These are phyloP conservation scores for Rhopalosiphum maidis DNA, from an alignment of 1,140 invertebrate species.

Conservation along the genomic window DNA sequence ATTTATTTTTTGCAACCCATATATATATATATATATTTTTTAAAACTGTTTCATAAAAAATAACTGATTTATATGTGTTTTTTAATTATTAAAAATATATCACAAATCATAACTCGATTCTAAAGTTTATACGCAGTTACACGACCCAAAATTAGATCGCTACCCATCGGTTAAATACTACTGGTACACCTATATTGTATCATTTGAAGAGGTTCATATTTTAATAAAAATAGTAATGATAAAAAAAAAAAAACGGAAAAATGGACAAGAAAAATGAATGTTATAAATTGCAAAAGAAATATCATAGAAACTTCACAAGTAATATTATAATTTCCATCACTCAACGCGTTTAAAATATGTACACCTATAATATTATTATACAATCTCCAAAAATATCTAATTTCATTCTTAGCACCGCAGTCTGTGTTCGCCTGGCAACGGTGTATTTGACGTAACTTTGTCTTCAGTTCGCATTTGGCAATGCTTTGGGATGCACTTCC, in stretches of 20 bases:
- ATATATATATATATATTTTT: neutral
- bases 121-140: no score
- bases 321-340: neutral
- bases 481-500: neutral
- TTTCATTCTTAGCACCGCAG: neutral
- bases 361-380: neutral
- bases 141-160: no score
- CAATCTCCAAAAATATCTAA: neutral
- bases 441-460: neutral
- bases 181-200: no score
- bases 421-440: neutral
- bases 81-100: no score
- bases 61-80: neutral
- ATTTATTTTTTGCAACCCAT: neutral
- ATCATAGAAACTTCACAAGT: neutral
- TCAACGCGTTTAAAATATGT: neutral
- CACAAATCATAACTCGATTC: no score
- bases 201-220: no score
- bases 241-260: no score
- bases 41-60: neutral
- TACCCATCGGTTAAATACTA: no score
- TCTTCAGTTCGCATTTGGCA: constrained; percentile 44
- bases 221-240: no score
- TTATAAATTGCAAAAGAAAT: neutral
- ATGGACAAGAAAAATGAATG: neutral